Percentiles rank a stretch among this genome's conserved stretches.
Conservation (phyloP, 2,797 vertebrate genomes). For the Neostethus bicornis region DNA sequence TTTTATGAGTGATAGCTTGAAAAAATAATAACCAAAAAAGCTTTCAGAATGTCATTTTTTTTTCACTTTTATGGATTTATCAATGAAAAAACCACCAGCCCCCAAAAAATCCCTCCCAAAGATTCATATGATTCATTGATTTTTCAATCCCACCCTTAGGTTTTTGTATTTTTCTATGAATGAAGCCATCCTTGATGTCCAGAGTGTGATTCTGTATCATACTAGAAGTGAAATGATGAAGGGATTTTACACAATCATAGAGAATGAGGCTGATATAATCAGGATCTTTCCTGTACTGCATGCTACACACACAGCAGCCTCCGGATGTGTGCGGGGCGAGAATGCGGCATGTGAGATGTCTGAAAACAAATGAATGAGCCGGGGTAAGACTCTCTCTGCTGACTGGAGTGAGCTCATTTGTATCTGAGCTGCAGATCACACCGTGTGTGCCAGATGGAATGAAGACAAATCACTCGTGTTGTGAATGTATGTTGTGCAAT, state of each 20-base stretch:
- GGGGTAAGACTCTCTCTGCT: constrained; percentile 39
- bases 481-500: neutral
- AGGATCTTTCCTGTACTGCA: constrained; percentile 27
- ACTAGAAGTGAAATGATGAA: constrained; percentile 38
- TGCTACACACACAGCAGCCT: constrained; percentile 13
- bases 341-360: constrained; percentile 30
- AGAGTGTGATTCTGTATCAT: constrained; percentile 19
- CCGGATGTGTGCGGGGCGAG: constrained; percentile 32
- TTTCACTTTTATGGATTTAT: neutral
- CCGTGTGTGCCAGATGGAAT: constrained; percentile 13
- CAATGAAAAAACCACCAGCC: neutral
- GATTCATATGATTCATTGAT: constrained; percentile 3
- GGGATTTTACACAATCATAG: constrained; percentile 39
- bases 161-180: constrained; percentile 10
- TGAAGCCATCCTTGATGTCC: constrained; percentile 25
- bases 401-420: constrained; percentile 29
- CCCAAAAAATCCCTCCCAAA: neutral
- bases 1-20: neutral
- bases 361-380: constrained; percentile 50
- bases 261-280: constrained; percentile 39
- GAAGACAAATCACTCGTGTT: neutral
- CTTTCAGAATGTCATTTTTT: neutral
- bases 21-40: neutral
- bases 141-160: neutral
- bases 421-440: constrained; percentile 25